Evolutionary conservation across 2,888 invertebrate genomes (phyloP), one percentile per base, ranked within the genome.

Genomic region (Spicauda simplicius): DNA sequence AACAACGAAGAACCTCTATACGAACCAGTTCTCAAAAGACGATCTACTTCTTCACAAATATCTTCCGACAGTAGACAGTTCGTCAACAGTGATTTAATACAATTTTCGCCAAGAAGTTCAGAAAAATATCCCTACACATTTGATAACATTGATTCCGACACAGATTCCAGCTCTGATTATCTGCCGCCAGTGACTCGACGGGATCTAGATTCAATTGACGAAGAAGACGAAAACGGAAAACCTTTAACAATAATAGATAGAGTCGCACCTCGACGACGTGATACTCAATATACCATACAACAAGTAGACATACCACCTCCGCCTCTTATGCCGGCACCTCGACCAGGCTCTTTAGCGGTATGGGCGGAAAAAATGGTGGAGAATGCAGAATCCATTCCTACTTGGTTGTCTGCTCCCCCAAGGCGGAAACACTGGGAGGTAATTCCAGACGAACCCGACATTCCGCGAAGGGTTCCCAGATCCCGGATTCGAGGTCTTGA

Each of bases 401-500:
- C 85, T 70, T 87, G 94, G 94, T 71, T 94, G 66, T 89, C 94
- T 77, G 83, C 95, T 80, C 82, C 92, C 69, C 78, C 90, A 70
- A 73, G 95, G 81, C 67, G 93, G 74, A 89, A 85, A 79, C 81
- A 92, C 72, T 79, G 83, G 59, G 85, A 88, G 75, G 75, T 87
- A 20, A 67, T 81, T 33, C 82, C 82, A 76, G 85, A 87, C 30
- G 91, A 92, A 70, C 88, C 92, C 0, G 91, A 92, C 70, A 78
- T 90, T 50, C 90, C 92, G 0, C 78, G 82, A 11, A 78, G 88
- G 59, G 82, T 90, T 50, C 94, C 92, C 20, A 90, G 91, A 58
- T 91, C 86, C 48, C 95, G 90, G 61, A 91, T 94, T 73, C 91
- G 95, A 74, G 96, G 96, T 8, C 91, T 97, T 10, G 95, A 96